A percentile compares a stretch with the other conserved stretches of the same genome.
Evolutionary conservation across 2,797 vertebrate genomes (phyloP).

Genomic region (Sarcoramphus papa): DNA sequence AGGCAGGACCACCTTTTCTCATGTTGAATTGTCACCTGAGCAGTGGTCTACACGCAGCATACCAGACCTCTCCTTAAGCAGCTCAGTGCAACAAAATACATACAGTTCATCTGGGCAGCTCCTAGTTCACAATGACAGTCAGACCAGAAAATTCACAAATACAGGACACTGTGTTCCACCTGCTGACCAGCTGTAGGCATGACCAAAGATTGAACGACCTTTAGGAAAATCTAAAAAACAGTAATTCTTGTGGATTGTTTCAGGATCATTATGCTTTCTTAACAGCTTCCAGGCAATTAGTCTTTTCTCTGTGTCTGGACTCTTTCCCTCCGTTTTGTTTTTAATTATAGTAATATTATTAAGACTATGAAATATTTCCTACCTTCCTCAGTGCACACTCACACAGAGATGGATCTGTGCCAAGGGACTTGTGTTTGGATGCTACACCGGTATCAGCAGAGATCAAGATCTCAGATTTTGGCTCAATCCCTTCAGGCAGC

Average conservation of each 20-base stretch:
- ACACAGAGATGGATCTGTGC: not conserved
- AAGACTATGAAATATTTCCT: not conserved
- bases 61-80: not conserved
- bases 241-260: not conserved
- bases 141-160: not conserved
- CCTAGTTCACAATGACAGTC: not conserved
- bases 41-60: fast-evolving
- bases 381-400: not conserved
- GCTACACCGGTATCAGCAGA: not conserved
- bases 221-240: not conserved
- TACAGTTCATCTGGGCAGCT: not conserved
- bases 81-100: not conserved
- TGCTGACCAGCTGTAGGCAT: not conserved
- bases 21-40: not conserved
- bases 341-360: not conserved
- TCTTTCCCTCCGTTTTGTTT: not conserved
- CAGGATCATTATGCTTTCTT: not conserved
- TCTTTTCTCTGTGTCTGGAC: not conserved
- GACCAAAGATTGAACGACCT: not conserved
- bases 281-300: not conserved
- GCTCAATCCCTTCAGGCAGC: not conserved
- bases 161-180: not conserved
- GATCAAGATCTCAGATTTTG: not conserved
- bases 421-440: not conserved
- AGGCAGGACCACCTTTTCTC: not conserved